Evolutionary conservation across 1,140 invertebrate species (phyloP), one percentile per base, ranked within the genome.

Genomic region (Drosophila lacteicornis): DNA sequence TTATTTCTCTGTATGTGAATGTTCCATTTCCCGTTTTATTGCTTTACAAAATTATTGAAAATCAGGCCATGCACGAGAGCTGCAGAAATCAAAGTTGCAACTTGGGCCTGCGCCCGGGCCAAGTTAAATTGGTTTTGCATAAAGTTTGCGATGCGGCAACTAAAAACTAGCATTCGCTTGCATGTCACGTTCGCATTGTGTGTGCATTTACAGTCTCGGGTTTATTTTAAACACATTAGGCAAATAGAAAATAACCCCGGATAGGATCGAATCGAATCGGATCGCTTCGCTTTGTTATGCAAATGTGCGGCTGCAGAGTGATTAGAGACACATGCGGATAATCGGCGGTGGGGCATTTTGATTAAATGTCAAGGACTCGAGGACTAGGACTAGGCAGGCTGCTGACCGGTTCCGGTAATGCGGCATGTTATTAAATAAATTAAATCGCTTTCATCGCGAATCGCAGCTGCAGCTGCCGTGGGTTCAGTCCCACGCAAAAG

Each of bases 11-110:
- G 50, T 30, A n/a, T 55, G 60, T 46, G 13, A 36, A 19, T 73
- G 80, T 61, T 66, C 73, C 67, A 77, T 56, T 81, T 84, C 67
- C 45, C 66, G 65, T 61, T 70, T 88, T 87, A 84, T 87, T 84
- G 80, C 80, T 68, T 63, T 83, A 78, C 68, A 90, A 87, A 84
- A 87, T 87, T 90, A 87, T 87, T 84, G 80, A 78, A 90, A 87
- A 90, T 80, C 83, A 84, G 83, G 73, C 67, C 85, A 84, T 74
- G 80, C 81, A 80, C 80, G 85, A 74, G 82, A 58, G 77, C 60
- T 80, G 63, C 75, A 67, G 53, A 57, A 87, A 87, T 87, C 83
- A 87, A 88, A 87, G 77, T 77, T 80, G 63, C 86, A 88, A 88
- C 55, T 84, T 85, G 65, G 62, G 40, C 75, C 27, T 27, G 68